phyloP scores from a whole-genome alignment of 2,888 invertebrate genomes.

The Lepeophtheirus nordmannii region DNA sequence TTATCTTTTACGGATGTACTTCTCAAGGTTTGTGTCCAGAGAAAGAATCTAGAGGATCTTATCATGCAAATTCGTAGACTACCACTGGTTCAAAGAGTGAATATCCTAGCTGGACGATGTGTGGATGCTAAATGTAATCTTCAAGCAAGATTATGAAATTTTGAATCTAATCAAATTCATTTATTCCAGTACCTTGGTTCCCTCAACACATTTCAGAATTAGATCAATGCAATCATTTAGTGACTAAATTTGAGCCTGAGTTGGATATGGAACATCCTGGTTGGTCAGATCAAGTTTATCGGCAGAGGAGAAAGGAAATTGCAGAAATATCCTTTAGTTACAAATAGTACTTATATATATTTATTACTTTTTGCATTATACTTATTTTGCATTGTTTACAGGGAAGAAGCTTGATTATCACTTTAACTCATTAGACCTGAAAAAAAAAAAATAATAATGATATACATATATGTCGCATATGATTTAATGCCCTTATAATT shows the following conservation, averaged over 20 bases:
- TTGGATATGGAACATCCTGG: constrained; percentile 97
- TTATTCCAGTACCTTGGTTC: constrained; percentile 64
- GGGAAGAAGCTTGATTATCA: no score
- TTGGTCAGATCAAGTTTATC: constrained; percentile 84
- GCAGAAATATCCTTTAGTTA: constrained; percentile 92
- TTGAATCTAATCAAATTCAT: constrained; percentile 10
- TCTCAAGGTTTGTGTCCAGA: neutral
- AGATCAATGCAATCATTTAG: constrained; percentile 91
- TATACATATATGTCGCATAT: no score
- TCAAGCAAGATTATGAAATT: neutral
- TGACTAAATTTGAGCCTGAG: constrained; percentile 96
- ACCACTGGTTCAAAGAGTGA: neutral
- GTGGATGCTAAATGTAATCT: neutral
- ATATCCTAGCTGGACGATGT: neutral
- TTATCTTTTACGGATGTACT: constrained; percentile 1
- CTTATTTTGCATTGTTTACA: neutral
- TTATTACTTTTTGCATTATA: neutral
- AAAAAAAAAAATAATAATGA: no score
- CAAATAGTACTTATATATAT: constrained; percentile 51
- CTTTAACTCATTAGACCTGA: no score
- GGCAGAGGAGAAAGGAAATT: constrained; percentile 73
- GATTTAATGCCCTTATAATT: no score
- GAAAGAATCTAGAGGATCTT: neutral
- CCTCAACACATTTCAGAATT: constrained; percentile 86
- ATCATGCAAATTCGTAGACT: neutral